A percentile compares a stretch with the other conserved stretches of the same genome.
phyloP scores from a whole-genome alignment of 2,113 vertebrate species.

The Nothobranchius furzeri region DNA sequence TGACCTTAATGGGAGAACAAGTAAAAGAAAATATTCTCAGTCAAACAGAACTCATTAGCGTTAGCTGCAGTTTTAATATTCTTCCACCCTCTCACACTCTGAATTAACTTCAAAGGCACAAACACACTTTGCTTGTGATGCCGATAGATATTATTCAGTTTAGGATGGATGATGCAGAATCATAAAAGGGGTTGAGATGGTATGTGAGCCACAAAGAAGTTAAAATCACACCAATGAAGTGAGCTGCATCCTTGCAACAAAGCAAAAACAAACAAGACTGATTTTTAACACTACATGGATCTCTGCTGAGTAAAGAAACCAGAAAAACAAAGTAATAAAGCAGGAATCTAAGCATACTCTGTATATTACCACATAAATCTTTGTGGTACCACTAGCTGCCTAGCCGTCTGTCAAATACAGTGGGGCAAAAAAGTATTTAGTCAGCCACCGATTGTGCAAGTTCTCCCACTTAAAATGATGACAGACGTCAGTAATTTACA shows the following conservation, averaged over 20 bases:
- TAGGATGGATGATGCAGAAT: conserved; percentile 29
- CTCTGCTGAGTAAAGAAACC: conserved; percentile 27
- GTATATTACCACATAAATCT: conserved; percentile 3
- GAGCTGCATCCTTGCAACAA: conserved; percentile 24
- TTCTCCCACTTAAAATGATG: too few species aligned
- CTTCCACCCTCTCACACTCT: conserved; percentile 3
- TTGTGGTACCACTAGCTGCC: conserved; percentile 13
- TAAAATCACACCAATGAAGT: conserved; percentile 43
- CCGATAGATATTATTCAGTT: conserved; percentile 17
- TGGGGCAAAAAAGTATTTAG: too few species aligned
- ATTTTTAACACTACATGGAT: conserved; percentile 15
- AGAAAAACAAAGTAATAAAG: conserved; percentile 25
- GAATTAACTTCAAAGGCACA: conserved; percentile 25
- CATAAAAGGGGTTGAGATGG: conserved; percentile 22
- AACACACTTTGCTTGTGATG: conserved; percentile 15
- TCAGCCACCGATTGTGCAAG: too few species aligned
- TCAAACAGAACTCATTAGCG: conserved; percentile 16
- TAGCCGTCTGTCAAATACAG: conserved; percentile 7
- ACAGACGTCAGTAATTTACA: too few species aligned
- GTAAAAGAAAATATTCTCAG: conserved; percentile 25
- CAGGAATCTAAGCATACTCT: conserved; percentile 16
- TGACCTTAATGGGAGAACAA: conserved; percentile 37
- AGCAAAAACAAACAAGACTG: conserved; percentile 17
- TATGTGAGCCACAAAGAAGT: conserved; percentile 15
- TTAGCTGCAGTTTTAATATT: conserved; percentile 21